A percentile compares a stretch with the other conserved stretches of the same genome.
These are phyloP conservation scores for Ciconia nigra DNA, from an alignment of 2,797 vertebrate species.

Conservation along the genomic window DNA sequence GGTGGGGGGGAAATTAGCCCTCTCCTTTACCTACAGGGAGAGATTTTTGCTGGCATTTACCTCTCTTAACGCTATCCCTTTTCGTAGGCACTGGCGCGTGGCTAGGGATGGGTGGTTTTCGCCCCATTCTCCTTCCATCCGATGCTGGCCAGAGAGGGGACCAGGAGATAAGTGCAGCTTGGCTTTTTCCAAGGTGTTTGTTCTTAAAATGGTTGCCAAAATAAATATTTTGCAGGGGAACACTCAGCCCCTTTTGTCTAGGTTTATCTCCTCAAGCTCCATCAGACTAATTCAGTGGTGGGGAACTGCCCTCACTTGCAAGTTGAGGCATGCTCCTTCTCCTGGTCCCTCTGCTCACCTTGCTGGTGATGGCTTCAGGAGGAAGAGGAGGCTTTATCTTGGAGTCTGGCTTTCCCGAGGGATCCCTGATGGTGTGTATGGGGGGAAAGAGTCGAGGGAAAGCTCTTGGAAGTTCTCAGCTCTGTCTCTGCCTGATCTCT, in stretches of 20 bases:
- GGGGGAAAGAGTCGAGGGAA: neutral
- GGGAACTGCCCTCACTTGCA: neutral
- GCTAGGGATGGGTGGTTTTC: neutral
- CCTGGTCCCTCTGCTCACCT: neutral
- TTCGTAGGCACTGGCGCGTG: accelerated
- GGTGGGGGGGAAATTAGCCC: neutral
- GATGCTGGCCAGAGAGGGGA: accelerated
- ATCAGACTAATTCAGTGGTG: neutral
- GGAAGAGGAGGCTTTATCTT: neutral
- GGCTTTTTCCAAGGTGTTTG: neutral
- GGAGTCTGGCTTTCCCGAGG: neutral
- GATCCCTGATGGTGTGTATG: neutral
- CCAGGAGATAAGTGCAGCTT: neutral
- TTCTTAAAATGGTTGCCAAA: neutral
- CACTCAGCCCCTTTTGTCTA: neutral
- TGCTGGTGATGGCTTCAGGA: neutral
- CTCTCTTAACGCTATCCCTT: accelerated
- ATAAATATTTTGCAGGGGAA: neutral
- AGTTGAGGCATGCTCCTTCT: neutral
- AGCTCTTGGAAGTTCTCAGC: neutral
- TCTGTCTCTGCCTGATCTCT: neutral
- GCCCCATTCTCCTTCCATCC: accelerated
- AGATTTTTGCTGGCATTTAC: neutral
- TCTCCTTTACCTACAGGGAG: neutral
- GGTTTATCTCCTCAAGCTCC: neutral